Conservation (phyloP, 1,140 invertebrate species). For the Bombus turneri region DNA sequence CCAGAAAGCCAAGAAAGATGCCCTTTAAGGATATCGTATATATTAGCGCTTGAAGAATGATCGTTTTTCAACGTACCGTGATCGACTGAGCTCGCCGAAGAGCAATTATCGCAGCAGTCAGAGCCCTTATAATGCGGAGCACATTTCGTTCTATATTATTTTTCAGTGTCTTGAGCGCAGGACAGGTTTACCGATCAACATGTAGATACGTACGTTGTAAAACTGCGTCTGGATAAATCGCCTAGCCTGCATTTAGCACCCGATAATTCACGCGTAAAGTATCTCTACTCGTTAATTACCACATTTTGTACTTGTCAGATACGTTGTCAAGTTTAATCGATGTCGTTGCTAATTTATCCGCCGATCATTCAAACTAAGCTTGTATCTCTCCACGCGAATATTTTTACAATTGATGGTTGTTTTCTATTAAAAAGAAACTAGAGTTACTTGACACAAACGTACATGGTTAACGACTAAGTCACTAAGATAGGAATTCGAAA, state of each 20-base stretch:
- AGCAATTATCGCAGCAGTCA: neutral
- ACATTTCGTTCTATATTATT: slow-evolving; percentile 22
- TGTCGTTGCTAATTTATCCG: neutral
- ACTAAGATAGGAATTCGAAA: neutral
- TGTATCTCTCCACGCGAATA: neutral
- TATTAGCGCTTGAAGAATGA: neutral
- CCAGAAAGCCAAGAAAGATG: neutral
- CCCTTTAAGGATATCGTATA: neutral
- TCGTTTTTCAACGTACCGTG: neutral
- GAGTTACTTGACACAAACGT: neutral
- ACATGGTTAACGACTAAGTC: neutral
- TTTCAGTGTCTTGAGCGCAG: slow-evolving; percentile 10
- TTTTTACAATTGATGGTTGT: neutral
- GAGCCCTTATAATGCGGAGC: neutral
- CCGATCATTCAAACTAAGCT: too few relatives aligned
- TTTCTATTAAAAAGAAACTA: neutral
- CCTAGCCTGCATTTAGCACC: slow-evolving; percentile 2
- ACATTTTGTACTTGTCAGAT: neutral
- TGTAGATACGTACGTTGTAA: neutral
- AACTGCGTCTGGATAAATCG: neutral
- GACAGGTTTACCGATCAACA: slow-evolving; percentile 34
- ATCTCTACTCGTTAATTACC: neutral
- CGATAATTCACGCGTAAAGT: neutral
- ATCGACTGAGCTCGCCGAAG: neutral
- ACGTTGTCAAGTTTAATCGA: neutral